Base-by-base conservation (phyloP, 1,140 invertebrate genomes). In the Phthorimaea operculella region DNA sequence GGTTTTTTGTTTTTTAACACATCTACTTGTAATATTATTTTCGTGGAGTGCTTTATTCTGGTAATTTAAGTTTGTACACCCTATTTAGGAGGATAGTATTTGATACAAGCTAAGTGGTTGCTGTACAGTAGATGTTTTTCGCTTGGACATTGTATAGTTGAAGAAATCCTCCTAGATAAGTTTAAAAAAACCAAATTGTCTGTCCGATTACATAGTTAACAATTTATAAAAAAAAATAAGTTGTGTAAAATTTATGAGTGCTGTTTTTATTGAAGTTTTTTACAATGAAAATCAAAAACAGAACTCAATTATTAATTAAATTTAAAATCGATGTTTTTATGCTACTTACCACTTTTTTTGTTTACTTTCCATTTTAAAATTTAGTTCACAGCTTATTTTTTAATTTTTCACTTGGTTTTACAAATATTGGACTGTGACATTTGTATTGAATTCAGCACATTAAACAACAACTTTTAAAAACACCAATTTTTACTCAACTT, bases 311-410 rank as follows among this genome's bases (percentile, higher is more conserved):
- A 17, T 48, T 48, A 49, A 49, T 21, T 51, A 50, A n/a, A n/a
- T n/a, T n/a, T n/a, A n/a, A n/a, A n/a, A 45, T 61, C 33, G 49
- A 21, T 54, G 60, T 62, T 51, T 62, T 60, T n/a, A 54, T 63
- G 58, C 64, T n/a, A n/a, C n/a, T n/a, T 74, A 66, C 60, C 64
- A 63, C 52, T 56, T 68, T 33, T 68, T 68, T 66, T 55, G 51
- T 62, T 71, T n/a, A n/a, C n/a, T 66, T 58, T 64, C 62, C 54
- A n/a, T 49, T 49, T 49, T 18, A 17, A 58, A 57, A 61, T 72
- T 79, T 74, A 65, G 64, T 70, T 72, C 68, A 76, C 73, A 72
- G 79, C 79, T 82, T 82, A 78, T 82, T 82, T 82, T 79, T 79
- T 79, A 59, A 54, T 66, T 65, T 73, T 69, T 70, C 70, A 76